These are phyloP conservation scores for Vulpes vulpes DNA, from an alignment of 2,113 vertebrate species.

Conservation along the genomic window DNA sequence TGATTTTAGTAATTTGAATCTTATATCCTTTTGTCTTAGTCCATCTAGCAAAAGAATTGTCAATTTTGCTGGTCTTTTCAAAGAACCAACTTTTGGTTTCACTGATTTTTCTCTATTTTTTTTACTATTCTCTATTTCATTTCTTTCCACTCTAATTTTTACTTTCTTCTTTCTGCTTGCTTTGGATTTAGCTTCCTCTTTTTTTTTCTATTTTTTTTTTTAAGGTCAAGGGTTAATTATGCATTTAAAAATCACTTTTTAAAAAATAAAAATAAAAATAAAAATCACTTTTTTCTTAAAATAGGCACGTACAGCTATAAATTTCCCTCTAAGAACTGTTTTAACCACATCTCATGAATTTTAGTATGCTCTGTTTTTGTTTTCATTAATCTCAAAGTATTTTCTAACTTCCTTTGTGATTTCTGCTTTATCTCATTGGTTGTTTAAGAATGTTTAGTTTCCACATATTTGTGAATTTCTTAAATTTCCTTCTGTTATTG, in stretches of 20 bases:
- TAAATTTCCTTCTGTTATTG: background rate
- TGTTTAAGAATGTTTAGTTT: background rate
- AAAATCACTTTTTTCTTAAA: background rate
- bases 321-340: background rate
- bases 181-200: background rate
- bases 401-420: background rate
- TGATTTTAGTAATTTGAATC: background rate
- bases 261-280: no score
- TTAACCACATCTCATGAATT: background rate
- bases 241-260: background rate
- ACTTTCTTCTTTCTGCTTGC: background rate
- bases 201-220: background rate
- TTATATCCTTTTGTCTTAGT: background rate
- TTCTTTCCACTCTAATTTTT: constrained; percentile 27
- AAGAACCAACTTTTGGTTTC: background rate
- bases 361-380: background rate
- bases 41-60: background rate
- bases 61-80: background rate
- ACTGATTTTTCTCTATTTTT: background rate
- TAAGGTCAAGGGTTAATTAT: background rate
- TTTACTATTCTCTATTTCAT: background rate
- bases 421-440: background rate
- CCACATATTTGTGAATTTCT: background rate
- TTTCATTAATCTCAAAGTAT: background rate
- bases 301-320: background rate